phyloP scores from a whole-genome alignment of 2,113 vertebrate genomes.

The Gopherus evgoodei region DNA sequence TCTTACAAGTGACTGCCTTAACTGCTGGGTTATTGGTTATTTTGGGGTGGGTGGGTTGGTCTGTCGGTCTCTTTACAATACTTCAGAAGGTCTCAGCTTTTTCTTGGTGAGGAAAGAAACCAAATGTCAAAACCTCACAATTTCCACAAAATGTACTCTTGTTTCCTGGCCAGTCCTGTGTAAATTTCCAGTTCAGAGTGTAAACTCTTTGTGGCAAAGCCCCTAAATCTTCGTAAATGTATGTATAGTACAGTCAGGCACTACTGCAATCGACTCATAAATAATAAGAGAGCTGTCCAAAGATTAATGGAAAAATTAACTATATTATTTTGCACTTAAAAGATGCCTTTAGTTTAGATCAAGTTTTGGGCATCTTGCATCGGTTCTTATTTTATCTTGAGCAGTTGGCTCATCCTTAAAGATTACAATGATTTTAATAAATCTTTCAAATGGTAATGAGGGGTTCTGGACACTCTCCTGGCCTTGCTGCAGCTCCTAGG shows the following conservation, averaged over 20 bases:
- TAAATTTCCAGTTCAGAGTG: not conserved
- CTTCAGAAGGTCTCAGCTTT: not conserved
- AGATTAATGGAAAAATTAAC: not conserved
- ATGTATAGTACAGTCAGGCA: not conserved
- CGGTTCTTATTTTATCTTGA: not conserved
- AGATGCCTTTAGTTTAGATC: not conserved
- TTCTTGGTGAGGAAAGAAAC: not conserved
- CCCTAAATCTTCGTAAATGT: not conserved
- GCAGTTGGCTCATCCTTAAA: not conserved
- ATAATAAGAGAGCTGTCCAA: not conserved
- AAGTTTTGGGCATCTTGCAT: not conserved
- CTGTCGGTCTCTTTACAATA: not conserved
- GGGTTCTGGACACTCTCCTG: not conserved
- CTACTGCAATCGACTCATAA: not conserved
- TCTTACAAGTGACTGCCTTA: not conserved
- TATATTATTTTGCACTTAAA: not conserved
- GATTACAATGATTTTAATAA: not conserved
- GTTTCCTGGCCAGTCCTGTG: not conserved
- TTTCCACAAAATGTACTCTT: not conserved
- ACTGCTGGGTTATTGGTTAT: not conserved
- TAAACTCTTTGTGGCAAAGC: not conserved
- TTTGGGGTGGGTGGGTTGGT: not conserved
- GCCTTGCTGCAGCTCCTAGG: not conserved
- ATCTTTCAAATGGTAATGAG: not conserved
- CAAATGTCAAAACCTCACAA: not conserved